phyloP scores from a whole-genome alignment of 1,140 invertebrate genomes.

The Drosophila nikananu region DNA sequence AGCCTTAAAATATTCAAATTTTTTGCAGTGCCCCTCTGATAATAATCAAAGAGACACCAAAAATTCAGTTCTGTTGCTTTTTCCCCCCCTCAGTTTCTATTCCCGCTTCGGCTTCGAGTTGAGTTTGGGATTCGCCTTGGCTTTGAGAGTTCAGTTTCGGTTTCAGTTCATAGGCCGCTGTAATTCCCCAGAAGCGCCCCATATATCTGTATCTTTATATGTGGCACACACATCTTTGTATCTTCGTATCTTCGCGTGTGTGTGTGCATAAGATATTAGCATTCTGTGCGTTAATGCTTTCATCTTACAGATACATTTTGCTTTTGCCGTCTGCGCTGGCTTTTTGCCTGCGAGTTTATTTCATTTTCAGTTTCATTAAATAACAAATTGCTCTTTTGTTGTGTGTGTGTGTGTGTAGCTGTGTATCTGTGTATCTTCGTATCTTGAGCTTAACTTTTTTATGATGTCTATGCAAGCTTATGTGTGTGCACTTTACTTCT shows the following conservation, averaged over 20 bases:
- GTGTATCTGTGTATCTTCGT: slow-evolving; percentile 36
- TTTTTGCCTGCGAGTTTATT: slow-evolving; percentile 53
- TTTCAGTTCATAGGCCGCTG: slow-evolving; percentile 49
- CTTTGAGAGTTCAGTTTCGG: slow-evolving; percentile 36
- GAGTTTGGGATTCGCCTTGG: slow-evolving; percentile 22
- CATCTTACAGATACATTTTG: slow-evolving; percentile 52
- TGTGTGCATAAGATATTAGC: slow-evolving; percentile 67
- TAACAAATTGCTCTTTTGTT: slow-evolving; percentile 69
- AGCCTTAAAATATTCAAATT: neutral
- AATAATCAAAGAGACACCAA: slow-evolving; percentile 52
- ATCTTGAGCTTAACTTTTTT: slow-evolving; percentile 50
- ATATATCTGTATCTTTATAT: slow-evolving; percentile 25
- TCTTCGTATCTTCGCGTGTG: slow-evolving; percentile 8
- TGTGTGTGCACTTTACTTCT: slow-evolving; percentile 50
- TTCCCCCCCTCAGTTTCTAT: slow-evolving; percentile 3
- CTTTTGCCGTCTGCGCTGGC: slow-evolving; percentile 19
- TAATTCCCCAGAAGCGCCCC: slow-evolving; percentile 47
- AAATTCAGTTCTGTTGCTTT: slow-evolving; percentile 34
- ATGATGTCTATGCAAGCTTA: slow-evolving; percentile 52
- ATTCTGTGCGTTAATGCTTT: slow-evolving; percentile 64
- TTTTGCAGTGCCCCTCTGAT: slow-evolving; percentile 6
- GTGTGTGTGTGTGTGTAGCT: slow-evolving; percentile 24
- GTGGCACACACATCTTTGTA: neutral
- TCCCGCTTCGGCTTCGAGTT: slow-evolving; percentile 7
- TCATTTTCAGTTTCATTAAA: slow-evolving; percentile 70